phyloP scores from a whole-genome alignment of 2,113 vertebrate genomes.

The Pluvianellus socialis region DNA sequence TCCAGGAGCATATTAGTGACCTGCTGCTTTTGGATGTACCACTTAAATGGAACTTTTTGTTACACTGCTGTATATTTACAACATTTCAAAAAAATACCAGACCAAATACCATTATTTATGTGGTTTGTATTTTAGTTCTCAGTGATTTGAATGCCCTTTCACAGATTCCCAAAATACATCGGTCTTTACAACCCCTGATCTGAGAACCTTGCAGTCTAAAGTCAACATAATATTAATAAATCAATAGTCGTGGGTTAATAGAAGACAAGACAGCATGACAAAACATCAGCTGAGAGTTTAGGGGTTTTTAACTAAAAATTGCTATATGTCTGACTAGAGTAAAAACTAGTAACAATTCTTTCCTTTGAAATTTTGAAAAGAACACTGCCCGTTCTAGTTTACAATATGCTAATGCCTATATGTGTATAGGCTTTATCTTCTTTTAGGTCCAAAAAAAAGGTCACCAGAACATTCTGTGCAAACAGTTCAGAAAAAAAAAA shows the following conservation, averaged over 20 bases:
- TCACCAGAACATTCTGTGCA: background rate
- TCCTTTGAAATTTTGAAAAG: background rate
- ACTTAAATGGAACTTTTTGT: background rate
- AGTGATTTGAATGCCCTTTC: background rate
- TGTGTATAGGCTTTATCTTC: background rate
- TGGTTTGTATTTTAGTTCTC: background rate
- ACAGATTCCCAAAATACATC: background rate
- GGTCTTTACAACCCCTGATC: background rate
- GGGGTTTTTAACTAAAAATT: background rate
- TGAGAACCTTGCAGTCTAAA: background rate
- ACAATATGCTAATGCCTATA: background rate
- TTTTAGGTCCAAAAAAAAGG: background rate
- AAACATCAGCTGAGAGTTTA: background rate
- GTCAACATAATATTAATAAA: background rate
- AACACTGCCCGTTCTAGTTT: background rate
- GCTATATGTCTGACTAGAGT: background rate
- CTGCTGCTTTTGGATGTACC: background rate
- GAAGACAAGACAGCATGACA: background rate
- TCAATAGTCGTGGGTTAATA: background rate
- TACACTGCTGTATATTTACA: background rate
- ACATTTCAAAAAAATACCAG: background rate
- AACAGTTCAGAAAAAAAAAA: background rate
- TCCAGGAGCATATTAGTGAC: background rate
- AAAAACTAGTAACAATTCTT: background rate
- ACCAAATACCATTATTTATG: background rate